phyloP scores from a whole-genome alignment of 1,140 invertebrate species.

The Bradysia coprophila region DNA sequence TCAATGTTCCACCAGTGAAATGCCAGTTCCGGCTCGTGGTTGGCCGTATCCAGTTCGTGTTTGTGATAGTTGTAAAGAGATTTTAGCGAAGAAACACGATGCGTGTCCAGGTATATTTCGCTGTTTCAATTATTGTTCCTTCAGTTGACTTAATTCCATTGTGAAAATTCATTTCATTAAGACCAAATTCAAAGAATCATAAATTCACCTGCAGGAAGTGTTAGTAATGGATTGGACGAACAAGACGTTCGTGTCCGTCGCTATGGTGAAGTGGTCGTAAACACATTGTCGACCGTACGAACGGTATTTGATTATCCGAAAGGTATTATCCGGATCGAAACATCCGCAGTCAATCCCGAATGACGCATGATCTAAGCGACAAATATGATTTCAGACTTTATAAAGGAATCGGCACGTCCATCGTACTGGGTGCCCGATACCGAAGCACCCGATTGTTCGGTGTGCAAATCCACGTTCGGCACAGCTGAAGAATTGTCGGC shows the following conservation, averaged over 20 bases:
- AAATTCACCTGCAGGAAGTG: slow-evolving; percentile 1
- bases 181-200: background rate
- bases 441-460: slow-evolving; percentile 40
- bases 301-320: slow-evolving; percentile 28
- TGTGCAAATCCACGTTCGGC: slow-evolving; percentile 41
- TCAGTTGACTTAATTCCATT: background rate
- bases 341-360: too few relatives aligned
- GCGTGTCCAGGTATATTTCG: slow-evolving; percentile 14
- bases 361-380: too few relatives aligned
- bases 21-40: slow-evolving; percentile 41
- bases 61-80: slow-evolving; percentile 39
- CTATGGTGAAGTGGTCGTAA: slow-evolving; percentile 41
- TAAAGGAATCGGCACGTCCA: slow-evolving; percentile 62
- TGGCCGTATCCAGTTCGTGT: slow-evolving; percentile 47
- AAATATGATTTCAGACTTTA: slow-evolving; percentile 34
- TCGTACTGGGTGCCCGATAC: slow-evolving; percentile 66
- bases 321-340: slow-evolving; percentile 6
- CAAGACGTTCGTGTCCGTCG: slow-evolving; percentile 36
- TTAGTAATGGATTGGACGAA: slow-evolving; percentile 19
- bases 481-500: slow-evolving; percentile 22
- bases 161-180: background rate
- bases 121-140: slow-evolving; percentile 5
- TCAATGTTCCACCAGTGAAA: slow-evolving; percentile 35
- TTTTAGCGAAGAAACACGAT: slow-evolving; percentile 12
- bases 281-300: slow-evolving; percentile 35